Percentiles rank a stretch among this genome's conserved stretches.
phyloP scores from a whole-genome alignment of 1,140 invertebrate genomes.

The Odontomachus brunneus region DNA sequence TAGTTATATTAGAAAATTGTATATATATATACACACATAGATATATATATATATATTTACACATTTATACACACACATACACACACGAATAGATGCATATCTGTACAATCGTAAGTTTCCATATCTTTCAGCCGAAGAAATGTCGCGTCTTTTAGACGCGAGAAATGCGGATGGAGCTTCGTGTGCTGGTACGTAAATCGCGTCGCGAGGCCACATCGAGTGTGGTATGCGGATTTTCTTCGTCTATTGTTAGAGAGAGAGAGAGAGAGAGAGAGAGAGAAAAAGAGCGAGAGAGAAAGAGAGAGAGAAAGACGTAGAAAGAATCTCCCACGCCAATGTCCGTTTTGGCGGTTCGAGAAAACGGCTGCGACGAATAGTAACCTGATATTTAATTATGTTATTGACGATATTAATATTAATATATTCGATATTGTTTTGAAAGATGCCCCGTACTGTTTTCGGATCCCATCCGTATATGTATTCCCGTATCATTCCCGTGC shows the following conservation, averaged over 20 bases:
- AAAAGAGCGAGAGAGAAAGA: too few species aligned
- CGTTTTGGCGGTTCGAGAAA: conserved; percentile 47
- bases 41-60: not conserved
- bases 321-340: conserved; percentile 52
- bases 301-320: conserved; percentile 9
- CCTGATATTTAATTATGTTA: conserved; percentile 75
- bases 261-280: too few species aligned
- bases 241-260: conserved; percentile 2
- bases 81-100: conserved; percentile 51
- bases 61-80: not conserved
- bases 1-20: conserved; percentile 17
- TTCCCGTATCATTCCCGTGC: not conserved
- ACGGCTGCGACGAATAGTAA: conserved; percentile 70
- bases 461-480: not conserved
- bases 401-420: conserved; percentile 76
- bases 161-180: not conserved
- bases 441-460: conserved; percentile 47
- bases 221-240: conserved; percentile 21
- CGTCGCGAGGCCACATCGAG: conserved; percentile 35
- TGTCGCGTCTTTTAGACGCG: not conserved
- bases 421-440: conserved; percentile 76
- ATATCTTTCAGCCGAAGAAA: conserved; percentile 53
- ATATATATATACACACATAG: conserved; percentile 25
- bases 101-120: conserved; percentile 58
- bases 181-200: conserved; percentile 19